phyloP scores from a whole-genome alignment of 2,888 invertebrate genomes.

The Stenodera caucasica region DNA sequence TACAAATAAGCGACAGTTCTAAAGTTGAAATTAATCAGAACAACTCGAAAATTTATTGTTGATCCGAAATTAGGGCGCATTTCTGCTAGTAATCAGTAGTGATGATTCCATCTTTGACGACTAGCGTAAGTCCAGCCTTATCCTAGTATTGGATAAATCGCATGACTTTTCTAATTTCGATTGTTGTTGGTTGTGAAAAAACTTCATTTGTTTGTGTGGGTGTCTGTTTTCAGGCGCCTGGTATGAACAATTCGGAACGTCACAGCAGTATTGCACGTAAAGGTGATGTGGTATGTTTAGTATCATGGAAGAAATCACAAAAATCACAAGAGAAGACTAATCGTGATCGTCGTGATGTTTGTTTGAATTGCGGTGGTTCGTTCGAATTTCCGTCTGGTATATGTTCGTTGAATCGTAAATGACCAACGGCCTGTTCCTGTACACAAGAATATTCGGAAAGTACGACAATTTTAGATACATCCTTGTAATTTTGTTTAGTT shows the following conservation, averaged over 20 bases:
- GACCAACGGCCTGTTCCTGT: constrained; percentile 33
- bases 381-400: constrained; percentile 37
- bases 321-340: constrained; percentile 17
- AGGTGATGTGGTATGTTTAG: constrained; percentile 45
- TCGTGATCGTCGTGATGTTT: constrained; percentile 39
- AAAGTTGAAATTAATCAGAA: too few relatives aligned
- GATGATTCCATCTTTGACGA: too few relatives aligned
- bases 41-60: too few relatives aligned
- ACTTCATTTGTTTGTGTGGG: not conserved
- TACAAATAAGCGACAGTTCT: too few relatives aligned
- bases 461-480: constrained; percentile 29
- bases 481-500: constrained; percentile 17
- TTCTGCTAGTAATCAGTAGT: too few relatives aligned
- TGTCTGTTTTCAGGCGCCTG: constrained; percentile 31
- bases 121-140: too few relatives aligned
- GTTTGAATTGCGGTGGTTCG: constrained; percentile 45
- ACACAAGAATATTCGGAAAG: constrained; percentile 25
- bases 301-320: constrained; percentile 46
- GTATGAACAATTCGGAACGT: constrained; percentile 31
- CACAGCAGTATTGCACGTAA: constrained; percentile 31
- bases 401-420: constrained; percentile 28
- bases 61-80: too few relatives aligned
- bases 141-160: too few relatives aligned
- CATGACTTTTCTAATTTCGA: not conserved
- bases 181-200: not conserved